These are phyloP conservation scores for Corynorhinus townsendii DNA, from an alignment of 2,113 vertebrate species.

Conservation along the genomic window DNA sequence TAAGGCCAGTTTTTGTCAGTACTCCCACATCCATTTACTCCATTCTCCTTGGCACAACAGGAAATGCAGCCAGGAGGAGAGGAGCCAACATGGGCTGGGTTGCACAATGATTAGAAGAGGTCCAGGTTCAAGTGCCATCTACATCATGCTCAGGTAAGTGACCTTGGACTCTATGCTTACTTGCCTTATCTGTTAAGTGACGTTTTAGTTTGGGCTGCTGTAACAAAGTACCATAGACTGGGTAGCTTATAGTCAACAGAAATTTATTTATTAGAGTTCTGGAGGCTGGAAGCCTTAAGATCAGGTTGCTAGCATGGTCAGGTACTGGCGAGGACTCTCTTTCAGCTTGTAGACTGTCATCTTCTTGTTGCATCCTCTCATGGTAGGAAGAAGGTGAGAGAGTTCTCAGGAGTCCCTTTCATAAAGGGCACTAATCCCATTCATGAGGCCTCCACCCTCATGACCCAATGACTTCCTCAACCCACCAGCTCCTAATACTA, in stretches of 20 bases:
- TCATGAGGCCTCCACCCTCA: neutral
- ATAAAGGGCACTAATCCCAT: neutral
- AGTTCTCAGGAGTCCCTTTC: neutral
- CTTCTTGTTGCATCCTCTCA: neutral
- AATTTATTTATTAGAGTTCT: neutral
- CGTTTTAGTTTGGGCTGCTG: neutral
- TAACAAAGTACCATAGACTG: neutral
- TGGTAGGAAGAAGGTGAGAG: neutral
- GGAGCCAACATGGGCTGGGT: neutral
- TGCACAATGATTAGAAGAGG: neutral
- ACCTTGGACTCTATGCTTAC: neutral
- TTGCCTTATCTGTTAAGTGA: conserved; percentile 1
- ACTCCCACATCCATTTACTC: neutral
- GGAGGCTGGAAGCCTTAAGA: neutral
- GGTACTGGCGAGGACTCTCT: neutral
- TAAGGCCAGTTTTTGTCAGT: neutral
- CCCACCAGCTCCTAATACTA: neutral
- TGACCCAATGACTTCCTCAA: neutral
- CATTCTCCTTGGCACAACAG: neutral
- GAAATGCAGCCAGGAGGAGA: neutral
- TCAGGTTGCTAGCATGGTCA: too few species aligned
- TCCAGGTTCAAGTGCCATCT: neutral
- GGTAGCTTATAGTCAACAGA: neutral
- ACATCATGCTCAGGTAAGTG: neutral
- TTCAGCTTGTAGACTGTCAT: neutral